These are phyloP conservation scores for Oxystoma pomonae DNA, from an alignment of 2,888 invertebrate genomes.

Conservation along the genomic window DNA sequence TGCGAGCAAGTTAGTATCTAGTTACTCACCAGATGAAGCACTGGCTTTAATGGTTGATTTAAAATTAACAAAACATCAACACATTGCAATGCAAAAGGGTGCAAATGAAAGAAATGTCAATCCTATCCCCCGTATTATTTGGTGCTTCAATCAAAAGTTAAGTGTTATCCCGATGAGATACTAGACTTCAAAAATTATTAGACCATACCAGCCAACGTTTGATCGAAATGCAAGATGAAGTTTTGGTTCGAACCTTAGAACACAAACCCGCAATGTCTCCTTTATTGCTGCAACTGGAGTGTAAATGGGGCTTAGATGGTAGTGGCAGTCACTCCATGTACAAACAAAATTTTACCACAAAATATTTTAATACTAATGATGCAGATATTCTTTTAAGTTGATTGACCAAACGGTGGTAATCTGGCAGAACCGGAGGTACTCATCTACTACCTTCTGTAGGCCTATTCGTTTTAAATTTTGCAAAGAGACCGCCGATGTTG, in stretches of 20 bases:
- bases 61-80: background rate
- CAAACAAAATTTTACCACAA: background rate
- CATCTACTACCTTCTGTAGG: background rate
- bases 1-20: background rate
- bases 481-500: background rate
- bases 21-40: background rate
- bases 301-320: background rate
- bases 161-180: background rate
- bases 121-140: too few relatives aligned
- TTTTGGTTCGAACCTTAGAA: too few relatives aligned
- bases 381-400: background rate
- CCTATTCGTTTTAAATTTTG: constrained; percentile 1
- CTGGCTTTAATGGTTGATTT: background rate
- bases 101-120: background rate
- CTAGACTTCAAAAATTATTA: background rate
- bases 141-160: too few relatives aligned
- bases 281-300: too few relatives aligned
- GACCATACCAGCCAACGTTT: constrained; percentile 1
- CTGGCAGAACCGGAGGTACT: background rate
- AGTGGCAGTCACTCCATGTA: background rate
- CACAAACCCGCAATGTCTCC: too few relatives aligned
- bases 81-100: background rate
- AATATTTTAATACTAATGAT: background rate
- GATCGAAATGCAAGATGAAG: background rate
- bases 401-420: background rate